These are phyloP conservation scores for Falco columbarius DNA, from an alignment of 2,797 vertebrate genomes.

Conservation along the genomic window DNA sequence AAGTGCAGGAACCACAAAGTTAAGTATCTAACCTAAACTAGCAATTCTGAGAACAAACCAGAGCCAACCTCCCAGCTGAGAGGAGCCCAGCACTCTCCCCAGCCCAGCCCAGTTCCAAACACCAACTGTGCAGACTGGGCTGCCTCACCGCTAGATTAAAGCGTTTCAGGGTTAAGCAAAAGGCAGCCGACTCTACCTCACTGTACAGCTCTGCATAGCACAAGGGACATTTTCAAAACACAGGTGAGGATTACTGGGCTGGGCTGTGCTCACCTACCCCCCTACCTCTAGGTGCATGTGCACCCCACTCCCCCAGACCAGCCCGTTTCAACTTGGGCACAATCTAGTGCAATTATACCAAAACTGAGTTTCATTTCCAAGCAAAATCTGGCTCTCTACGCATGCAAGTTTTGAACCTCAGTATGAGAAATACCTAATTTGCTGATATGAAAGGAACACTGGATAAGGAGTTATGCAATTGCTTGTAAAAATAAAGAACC, in stretches of 20 bases:
- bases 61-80: not conserved
- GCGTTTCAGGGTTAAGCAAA: not conserved
- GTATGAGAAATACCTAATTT: not conserved
- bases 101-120: not conserved
- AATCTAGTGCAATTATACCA: not conserved
- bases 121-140: accelerated
- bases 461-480: not conserved
- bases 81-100: not conserved
- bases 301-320: not conserved
- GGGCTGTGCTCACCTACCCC: not conserved
- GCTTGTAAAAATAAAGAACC: not conserved
- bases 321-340: not conserved
- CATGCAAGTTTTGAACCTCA: not conserved
- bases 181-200: not conserved
- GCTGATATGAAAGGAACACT: not conserved
- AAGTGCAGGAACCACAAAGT: not conserved
- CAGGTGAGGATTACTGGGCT: accelerated
- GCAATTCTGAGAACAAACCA: not conserved
- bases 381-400: not conserved
- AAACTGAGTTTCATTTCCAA: not conserved
- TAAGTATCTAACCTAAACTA: not conserved
- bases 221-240: not conserved
- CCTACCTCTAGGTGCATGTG: accelerated
- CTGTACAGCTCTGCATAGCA: not conserved
- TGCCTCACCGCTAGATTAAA: not conserved